Evolutionary conservation across 2,113 vertebrate genomes (phyloP), one percentile per base, ranked within the genome.

Genomic region (Pseudopodoces humilis): DNA sequence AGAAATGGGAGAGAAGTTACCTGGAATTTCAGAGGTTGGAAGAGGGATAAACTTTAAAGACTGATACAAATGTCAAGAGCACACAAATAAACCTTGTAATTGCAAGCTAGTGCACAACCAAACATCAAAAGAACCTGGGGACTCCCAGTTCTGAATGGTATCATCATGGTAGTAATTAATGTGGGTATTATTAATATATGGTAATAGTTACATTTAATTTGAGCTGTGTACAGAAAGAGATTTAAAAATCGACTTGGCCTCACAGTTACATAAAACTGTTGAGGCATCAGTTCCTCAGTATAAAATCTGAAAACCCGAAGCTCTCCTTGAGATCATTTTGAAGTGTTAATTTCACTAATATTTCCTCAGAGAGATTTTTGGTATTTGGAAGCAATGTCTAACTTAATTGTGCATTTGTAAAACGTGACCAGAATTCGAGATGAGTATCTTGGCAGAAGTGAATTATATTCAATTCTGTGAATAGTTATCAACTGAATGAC

Each of bases 311-410:
- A 60, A 68, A 80, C 4, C 41, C 60, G 24, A 37, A 91, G 33
- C 18, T 63, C 23, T 82, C 58, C 23, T 33, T 0, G 0, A 71
- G 59, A 55, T 47, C 3, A 60, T 63, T 83, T 27, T 56, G 6
- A 84, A 78, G 60, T 22, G 22, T 46, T 83, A 86, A 77, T 28
- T 80, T 81, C n/a, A 76, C 75, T 81, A 67, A 27, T 11, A 80
- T 55, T 65, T 80, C 47, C 64, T 67, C 68, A 43, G 13, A 76
- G 30, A 62, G 13, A 47, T 25, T 79, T 49, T 25, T 72, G 41
- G 17, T 75, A 37, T 68, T 93, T 33, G 55, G 30, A 92, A 95
- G 58, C 21, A 35, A 39, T 11, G 18, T 9, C 41, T 83, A 16
- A 13, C 13, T 35, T 47, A 55, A 72, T 3, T 49, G 44, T 28